Conservation (phyloP, 2,797 vertebrate species). For the Meda fulgida region DNA sequence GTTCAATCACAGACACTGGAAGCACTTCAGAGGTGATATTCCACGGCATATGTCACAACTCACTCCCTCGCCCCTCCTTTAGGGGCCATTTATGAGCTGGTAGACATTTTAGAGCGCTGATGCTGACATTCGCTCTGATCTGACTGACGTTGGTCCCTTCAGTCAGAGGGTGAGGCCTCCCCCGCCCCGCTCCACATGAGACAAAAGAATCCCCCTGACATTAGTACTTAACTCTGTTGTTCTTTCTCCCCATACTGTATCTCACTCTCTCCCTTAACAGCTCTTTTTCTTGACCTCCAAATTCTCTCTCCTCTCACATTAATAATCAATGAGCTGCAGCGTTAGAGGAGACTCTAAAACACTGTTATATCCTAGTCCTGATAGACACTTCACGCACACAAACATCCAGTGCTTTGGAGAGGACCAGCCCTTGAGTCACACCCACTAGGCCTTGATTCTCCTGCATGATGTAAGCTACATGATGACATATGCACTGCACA, state of each 20-base stretch:
- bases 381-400: constrained; percentile 21
- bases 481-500: constrained; percentile 15
- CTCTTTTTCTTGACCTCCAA: constrained; percentile 43
- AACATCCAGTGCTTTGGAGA: constrained; percentile 11
- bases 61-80: constrained; percentile 2
- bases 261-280: constrained; percentile 42
- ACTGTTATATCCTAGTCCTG: constrained; percentile 58
- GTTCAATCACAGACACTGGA: constrained; percentile 7
- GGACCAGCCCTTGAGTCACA: constrained; percentile 28
- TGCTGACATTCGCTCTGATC: constrained; percentile 34
- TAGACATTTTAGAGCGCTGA: constrained; percentile 41
- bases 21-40: constrained; percentile 17
- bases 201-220: constrained; percentile 39
- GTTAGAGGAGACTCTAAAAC: constrained; percentile 64
- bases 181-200: constrained; percentile 26
- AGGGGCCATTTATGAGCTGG: constrained; percentile 27
- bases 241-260: constrained; percentile 17
- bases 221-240: constrained; percentile 10
- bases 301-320: constrained; percentile 68
- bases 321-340: constrained; percentile 82
- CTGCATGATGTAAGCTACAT: constrained; percentile 30
- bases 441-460: constrained; percentile 16
- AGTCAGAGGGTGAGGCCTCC: constrained; percentile 22
- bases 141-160: constrained; percentile 22
- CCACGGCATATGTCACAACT: not conserved